Conservation (phyloP, 2,797 vertebrate genomes). For the Centropyge bicolor region DNA sequence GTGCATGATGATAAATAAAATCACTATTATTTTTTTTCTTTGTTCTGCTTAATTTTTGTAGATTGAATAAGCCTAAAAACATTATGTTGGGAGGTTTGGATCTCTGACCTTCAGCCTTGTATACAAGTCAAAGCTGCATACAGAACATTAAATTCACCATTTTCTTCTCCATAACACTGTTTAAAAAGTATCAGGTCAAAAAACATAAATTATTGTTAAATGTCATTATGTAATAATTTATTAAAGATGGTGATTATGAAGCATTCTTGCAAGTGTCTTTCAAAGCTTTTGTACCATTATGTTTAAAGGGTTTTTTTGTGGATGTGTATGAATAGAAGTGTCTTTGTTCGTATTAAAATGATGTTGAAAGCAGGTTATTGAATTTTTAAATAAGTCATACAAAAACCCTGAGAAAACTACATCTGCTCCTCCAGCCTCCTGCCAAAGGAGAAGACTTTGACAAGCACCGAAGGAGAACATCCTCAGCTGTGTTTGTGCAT, state of each 20-base stretch:
- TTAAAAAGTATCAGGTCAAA: neutral
- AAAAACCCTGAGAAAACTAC: slow-evolving; percentile 26
- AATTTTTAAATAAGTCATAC: slow-evolving; percentile 15
- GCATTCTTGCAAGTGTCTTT: neutral
- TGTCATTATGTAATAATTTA: neutral
- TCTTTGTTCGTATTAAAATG: neutral
- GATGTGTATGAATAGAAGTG: neutral
- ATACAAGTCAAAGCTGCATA: neutral
- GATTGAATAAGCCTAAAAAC: neutral
- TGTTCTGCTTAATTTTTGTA: neutral
- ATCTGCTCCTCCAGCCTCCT: slow-evolving; percentile 42
- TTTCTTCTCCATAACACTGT: neutral
- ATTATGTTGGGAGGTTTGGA: neutral
- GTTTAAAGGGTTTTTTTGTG: neutral
- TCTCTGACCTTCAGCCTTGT: neutral
- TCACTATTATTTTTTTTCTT: neutral
- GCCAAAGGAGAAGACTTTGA: slow-evolving; percentile 42
- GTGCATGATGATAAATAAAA: neutral
- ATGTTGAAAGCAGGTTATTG: slow-evolving; percentile 18
- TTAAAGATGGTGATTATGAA: neutral
- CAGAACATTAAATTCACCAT: neutral
- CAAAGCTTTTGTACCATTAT: neutral
- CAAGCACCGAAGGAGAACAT: slow-evolving; percentile 62
- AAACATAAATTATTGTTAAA: neutral
- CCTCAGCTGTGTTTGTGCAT: slow-evolving; percentile 71